A percentile compares a stretch with the other conserved stretches of the same genome.
Evolutionary conservation across 2,888 invertebrate species (phyloP).

Genomic region (Spisula subtruncata): DNA sequence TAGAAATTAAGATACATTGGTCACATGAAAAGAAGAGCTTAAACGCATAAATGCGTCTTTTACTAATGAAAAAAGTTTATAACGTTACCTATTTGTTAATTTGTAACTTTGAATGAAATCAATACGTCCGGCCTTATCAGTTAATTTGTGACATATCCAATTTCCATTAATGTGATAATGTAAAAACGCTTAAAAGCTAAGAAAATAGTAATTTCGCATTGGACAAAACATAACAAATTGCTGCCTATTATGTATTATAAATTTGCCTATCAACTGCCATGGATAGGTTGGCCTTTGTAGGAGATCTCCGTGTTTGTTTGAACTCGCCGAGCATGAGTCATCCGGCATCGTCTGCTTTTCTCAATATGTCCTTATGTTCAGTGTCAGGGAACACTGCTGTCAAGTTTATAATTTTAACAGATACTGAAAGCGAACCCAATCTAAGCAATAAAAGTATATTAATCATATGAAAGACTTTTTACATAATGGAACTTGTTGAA

Average conservation of each 20-base stretch:
- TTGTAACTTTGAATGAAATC: neutral
- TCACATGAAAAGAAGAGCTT: neutral
- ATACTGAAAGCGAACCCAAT: too few relatives aligned
- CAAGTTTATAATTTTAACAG: neutral
- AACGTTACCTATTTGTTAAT: neutral
- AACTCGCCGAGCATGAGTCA: neutral
- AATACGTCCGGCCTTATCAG: neutral
- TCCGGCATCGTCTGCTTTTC: neutral
- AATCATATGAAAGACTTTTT: too few relatives aligned
- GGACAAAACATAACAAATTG: neutral
- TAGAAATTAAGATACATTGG: neutral
- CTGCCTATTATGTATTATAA: neutral
- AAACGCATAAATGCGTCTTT: neutral
- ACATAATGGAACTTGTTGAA: too few relatives aligned
- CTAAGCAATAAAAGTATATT: too few relatives aligned
- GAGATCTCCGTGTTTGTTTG: neutral
- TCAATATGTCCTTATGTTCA: neutral
- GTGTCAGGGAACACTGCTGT: neutral
- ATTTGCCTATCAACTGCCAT: constrained; percentile 15
- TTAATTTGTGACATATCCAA: neutral
- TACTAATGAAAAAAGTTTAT: neutral
- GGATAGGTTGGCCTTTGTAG: neutral
- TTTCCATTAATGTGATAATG: constrained; percentile 2
- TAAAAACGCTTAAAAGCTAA: constrained; percentile 21
- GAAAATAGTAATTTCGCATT: neutral